Percentiles rank a stretch among this genome's conserved stretches.
These are phyloP conservation scores for Lutraria lutraria DNA, from an alignment of 2,888 invertebrate genomes.

Conservation along the genomic window DNA sequence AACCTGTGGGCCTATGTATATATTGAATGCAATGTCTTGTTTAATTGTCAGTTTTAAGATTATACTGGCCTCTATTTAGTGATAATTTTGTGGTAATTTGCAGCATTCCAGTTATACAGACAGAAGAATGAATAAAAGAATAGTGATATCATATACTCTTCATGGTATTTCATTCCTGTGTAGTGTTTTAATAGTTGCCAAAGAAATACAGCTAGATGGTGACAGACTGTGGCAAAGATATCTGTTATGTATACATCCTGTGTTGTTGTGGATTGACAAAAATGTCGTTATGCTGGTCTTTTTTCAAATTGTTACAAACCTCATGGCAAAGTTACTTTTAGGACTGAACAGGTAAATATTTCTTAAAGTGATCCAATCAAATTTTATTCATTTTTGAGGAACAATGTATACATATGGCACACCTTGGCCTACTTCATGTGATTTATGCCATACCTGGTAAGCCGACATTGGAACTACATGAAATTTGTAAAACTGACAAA, in stretches of 20 bases:
- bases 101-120: conserved; percentile 52
- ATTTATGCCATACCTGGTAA: no score
- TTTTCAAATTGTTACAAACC: conserved; percentile 56
- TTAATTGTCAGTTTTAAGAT: no score
- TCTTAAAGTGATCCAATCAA: neutral
- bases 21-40: no score
- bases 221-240: conserved; percentile 32
- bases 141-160: conserved; percentile 25
- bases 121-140: neutral
- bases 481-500: no score
- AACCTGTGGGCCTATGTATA: no score
- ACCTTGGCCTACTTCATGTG: no score
- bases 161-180: conserved; percentile 45
- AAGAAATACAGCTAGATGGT: conserved; percentile 34
- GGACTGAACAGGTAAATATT: conserved; percentile 67
- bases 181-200: conserved; percentile 25
- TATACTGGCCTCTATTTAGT: no score
- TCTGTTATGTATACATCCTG: conserved; percentile 44
- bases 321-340: conserved; percentile 66
- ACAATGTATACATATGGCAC: no score
- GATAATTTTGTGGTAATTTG: neutral
- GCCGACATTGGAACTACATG: no score
- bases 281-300: conserved; percentile 36
- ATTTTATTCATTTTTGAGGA: no score
- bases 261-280: conserved; percentile 43